Percentiles rank a stretch among this genome's conserved stretches.
Conservation (phyloP, 2,113 vertebrate genomes). For the Craseonycteris thonglongyai region DNA sequence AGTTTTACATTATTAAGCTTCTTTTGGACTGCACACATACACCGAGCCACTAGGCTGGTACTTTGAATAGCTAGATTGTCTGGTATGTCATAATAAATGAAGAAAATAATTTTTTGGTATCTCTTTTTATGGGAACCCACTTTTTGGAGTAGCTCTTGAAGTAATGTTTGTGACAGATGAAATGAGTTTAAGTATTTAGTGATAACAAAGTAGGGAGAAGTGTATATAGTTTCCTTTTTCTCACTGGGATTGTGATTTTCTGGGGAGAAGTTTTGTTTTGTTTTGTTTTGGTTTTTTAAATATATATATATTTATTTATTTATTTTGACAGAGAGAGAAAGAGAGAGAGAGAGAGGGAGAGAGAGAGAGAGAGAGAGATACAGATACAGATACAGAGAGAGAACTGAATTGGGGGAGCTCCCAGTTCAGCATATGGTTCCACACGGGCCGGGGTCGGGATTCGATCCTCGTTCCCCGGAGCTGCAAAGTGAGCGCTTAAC, state of each 20-base stretch:
- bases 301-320: no score
- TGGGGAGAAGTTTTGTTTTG: not conserved
- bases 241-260: not conserved
- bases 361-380: no score
- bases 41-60: not conserved
- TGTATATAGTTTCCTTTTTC: not conserved
- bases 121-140: not conserved
- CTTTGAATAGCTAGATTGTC: slow-evolving; percentile 37
- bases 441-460: no score
- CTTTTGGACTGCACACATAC: not conserved
- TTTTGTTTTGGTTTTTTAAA: no score
- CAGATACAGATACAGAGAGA: no score
- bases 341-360: no score
- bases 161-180: not conserved
- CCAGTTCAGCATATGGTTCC: no score
- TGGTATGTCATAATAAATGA: not conserved
- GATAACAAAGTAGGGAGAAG: not conserved
- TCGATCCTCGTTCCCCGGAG: no score
- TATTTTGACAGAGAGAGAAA: no score
- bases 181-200: not conserved
- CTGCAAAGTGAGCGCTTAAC: no score
- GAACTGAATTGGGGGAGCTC: no score
- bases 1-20: slow-evolving; percentile 4
- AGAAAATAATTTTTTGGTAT: not conserved
- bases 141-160: not conserved